Evolutionary conservation across 2,113 vertebrate species (phyloP).

Genomic region (Marmota monax): DNA sequence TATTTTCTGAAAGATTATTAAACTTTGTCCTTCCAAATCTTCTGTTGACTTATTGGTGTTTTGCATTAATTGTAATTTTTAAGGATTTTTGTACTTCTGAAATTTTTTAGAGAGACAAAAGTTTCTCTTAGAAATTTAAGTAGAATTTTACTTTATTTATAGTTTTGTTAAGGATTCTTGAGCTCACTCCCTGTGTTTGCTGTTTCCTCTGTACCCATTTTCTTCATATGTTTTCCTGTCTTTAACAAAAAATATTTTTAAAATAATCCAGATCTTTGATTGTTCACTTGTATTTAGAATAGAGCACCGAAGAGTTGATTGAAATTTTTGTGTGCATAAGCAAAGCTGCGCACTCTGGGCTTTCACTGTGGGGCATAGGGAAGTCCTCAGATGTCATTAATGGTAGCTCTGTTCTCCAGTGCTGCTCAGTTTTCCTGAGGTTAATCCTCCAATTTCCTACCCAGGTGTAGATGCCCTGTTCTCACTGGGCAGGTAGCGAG

Average conservation of each 20-base stretch:
- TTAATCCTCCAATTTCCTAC: not conserved
- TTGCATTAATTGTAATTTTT: not conserved
- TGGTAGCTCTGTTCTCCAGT: not conserved
- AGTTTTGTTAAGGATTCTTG: not conserved
- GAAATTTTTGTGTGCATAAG: not conserved
- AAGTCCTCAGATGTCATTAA: not conserved
- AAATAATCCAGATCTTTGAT: not conserved
- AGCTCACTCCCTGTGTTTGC: not conserved
- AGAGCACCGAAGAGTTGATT: not conserved
- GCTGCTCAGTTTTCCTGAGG: not conserved
- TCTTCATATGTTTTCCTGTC: not conserved
- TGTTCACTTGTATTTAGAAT: not conserved
- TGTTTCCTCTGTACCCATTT: not conserved
- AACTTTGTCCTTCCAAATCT: not conserved
- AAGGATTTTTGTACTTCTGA: not conserved
- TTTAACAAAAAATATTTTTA: not conserved
- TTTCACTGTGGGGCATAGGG: not conserved
- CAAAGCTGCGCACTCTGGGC: not conserved
- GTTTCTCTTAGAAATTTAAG: not conserved
- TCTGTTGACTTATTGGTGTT: not conserved
- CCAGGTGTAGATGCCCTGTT: not conserved
- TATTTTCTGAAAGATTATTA: not conserved
- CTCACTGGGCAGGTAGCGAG: not conserved
- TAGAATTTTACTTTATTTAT: not conserved
- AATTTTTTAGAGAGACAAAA: not conserved